Percentiles rank a stretch among this genome's conserved stretches.
phyloP scores from a whole-genome alignment of 2,113 vertebrate genomes.

The Ursus arctos region DNA sequence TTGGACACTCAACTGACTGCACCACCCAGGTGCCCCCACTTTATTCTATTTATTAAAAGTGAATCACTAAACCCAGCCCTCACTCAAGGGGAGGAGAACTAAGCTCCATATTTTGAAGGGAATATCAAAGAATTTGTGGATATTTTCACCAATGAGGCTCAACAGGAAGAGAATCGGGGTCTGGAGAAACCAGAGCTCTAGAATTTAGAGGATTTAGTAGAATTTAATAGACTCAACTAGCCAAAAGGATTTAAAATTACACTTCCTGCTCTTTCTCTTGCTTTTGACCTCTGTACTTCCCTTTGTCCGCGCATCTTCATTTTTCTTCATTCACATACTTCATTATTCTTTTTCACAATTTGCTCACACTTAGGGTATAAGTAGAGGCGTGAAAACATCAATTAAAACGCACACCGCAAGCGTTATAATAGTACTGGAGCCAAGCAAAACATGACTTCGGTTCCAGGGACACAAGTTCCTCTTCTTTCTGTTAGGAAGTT shows the following conservation, averaged over 20 bases:
- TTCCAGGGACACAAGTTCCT: constrained; percentile 11
- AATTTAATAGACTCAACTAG: neutral
- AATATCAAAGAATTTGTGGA: neutral
- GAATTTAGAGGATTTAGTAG: neutral
- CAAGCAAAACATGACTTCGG: neutral
- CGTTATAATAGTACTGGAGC: neutral
- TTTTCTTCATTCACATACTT: neutral
- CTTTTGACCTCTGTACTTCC: neutral
- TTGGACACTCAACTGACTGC: neutral
- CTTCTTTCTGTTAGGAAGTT: neutral
- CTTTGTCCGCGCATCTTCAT: neutral
- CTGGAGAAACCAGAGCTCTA: neutral
- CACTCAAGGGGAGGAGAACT: neutral
- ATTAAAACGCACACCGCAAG: neutral
- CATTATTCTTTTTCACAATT: constrained; percentile 38
- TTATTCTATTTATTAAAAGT: neutral
- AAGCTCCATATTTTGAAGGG: neutral
- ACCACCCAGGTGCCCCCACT: neutral
- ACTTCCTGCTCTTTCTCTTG: neutral
- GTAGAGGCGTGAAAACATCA: neutral
- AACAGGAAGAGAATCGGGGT: neutral
- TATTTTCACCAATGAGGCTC: neutral
- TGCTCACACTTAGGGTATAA: neutral
- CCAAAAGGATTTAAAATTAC: neutral
- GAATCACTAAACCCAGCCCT: neutral